phyloP scores from a whole-genome alignment of 2,888 invertebrate species.

The Synanthedon formicaeformis region DNA sequence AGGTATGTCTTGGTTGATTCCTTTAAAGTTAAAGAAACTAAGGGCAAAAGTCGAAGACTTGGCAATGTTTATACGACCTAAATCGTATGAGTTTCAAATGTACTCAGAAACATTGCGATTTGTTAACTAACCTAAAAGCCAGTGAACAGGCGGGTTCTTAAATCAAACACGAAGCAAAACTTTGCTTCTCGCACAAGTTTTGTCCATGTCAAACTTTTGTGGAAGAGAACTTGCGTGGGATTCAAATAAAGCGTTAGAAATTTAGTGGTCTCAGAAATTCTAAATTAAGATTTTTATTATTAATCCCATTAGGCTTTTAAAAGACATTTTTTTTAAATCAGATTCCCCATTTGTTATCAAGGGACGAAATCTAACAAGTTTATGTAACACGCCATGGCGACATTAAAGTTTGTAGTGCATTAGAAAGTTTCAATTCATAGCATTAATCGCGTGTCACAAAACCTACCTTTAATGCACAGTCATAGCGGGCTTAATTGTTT shows the following conservation, averaged over 20 bases:
- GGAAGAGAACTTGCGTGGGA: too few species aligned
- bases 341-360: too few species aligned
- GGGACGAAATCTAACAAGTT: conserved; percentile 31
- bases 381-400: conserved; percentile 38
- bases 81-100: conserved; percentile 9
- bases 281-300: too few species aligned
- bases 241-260: too few species aligned
- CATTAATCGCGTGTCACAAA: conserved; percentile 25
- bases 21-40: too few species aligned
- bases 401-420: conserved; percentile 42
- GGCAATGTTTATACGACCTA: not conserved
- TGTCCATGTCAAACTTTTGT: too few species aligned
- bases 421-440: conserved; percentile 12
- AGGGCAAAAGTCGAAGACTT: not conserved
- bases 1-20: too few species aligned
- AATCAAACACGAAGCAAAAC: conserved; percentile 27
- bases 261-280: too few species aligned
- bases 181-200: conserved; percentile 12
- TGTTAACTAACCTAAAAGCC: conserved; percentile 13
- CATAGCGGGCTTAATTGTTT: not conserved
- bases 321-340: too few species aligned
- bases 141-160: conserved; percentile 19
- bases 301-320: too few species aligned
- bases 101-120: conserved; percentile 14
- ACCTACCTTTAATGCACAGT: not conserved